A percentile compares a stretch with the other conserved stretches of the same genome.
Conservation (phyloP, 1,140 invertebrate species). For the Pachypeltis micranthus region DNA sequence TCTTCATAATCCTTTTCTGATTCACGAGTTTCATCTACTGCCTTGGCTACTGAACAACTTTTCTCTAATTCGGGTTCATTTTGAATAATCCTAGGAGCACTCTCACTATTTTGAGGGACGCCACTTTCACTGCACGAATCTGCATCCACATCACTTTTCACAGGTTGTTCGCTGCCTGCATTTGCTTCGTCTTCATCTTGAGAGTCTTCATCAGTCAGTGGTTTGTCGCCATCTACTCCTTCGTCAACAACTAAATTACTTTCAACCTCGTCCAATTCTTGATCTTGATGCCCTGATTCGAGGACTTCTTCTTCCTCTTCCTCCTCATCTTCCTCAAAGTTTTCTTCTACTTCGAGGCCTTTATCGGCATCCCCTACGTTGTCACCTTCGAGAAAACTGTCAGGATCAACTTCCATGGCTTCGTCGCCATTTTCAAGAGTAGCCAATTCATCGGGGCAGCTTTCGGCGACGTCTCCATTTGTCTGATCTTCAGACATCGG, state of each 20-base stretch:
- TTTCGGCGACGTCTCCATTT: slow-evolving; percentile 10
- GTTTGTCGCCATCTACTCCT: slow-evolving; percentile 25
- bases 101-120: slow-evolving; percentile 9
- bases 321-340: slow-evolving; percentile 10
- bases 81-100: slow-evolving; percentile 12
- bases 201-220: slow-evolving; percentile 21
- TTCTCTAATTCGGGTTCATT: too few species aligned
- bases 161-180: slow-evolving; percentile 15
- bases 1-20: slow-evolving; percentile 22
- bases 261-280: slow-evolving; percentile 30
- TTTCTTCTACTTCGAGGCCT: slow-evolving; percentile 21
- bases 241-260: slow-evolving; percentile 32
- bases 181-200: slow-evolving; percentile 19
- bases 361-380: slow-evolving; percentile 10
- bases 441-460: background rate
- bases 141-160: background rate
- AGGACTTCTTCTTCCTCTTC: slow-evolving; percentile 17
- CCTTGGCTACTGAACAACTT: too few species aligned
- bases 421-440: slow-evolving; percentile 17
- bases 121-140: background rate
- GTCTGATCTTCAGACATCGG: slow-evolving; percentile 5
- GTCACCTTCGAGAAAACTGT: slow-evolving; percentile 2
- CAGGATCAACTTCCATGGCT: slow-evolving; percentile 12
- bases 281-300: slow-evolving; percentile 26
- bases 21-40: slow-evolving; percentile 25